phyloP scores from a whole-genome alignment of 2,797 vertebrate genomes.

The Phataginus tetradactyla region DNA sequence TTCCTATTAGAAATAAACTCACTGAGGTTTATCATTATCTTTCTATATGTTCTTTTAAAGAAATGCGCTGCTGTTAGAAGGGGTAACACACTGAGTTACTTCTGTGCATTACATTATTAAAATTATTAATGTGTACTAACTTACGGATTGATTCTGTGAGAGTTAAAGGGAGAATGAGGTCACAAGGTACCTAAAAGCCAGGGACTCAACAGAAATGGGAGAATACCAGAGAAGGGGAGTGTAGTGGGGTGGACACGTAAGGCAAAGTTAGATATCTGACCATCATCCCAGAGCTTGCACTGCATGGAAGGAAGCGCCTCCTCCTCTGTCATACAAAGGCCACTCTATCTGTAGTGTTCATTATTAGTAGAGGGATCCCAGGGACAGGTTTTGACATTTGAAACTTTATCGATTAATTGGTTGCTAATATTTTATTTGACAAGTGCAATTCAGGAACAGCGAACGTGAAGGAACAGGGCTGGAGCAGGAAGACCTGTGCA shows the following conservation, averaged over 20 bases:
- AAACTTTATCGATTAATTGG: not conserved
- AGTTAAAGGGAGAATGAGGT: not conserved
- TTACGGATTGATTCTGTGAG: not conserved
- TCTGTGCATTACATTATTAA: not conserved
- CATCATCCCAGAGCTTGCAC: not conserved
- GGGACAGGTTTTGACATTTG: not conserved
- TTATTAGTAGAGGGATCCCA: not conserved
- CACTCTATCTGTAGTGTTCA: not conserved
- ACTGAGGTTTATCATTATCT: not conserved
- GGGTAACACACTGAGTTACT: not conserved
- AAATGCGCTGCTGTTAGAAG: not conserved
- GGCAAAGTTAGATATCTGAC: not conserved
- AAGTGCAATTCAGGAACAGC: not conserved
- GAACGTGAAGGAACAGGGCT: not conserved
- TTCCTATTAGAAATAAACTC: not conserved
- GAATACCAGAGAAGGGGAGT: not conserved
- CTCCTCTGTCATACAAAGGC: not conserved
- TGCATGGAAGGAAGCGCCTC: not conserved
- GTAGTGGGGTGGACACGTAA: not conserved
- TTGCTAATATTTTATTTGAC: not conserved
- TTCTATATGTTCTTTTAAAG: not conserved
- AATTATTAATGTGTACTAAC: not conserved
- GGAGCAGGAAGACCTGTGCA: rapidly evolving
- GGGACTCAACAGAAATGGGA: not conserved
- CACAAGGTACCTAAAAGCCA: not conserved